Evolutionary conservation across 2,113 vertebrate species (phyloP).

Genomic region (Cynopterus brachyotis): DNA sequence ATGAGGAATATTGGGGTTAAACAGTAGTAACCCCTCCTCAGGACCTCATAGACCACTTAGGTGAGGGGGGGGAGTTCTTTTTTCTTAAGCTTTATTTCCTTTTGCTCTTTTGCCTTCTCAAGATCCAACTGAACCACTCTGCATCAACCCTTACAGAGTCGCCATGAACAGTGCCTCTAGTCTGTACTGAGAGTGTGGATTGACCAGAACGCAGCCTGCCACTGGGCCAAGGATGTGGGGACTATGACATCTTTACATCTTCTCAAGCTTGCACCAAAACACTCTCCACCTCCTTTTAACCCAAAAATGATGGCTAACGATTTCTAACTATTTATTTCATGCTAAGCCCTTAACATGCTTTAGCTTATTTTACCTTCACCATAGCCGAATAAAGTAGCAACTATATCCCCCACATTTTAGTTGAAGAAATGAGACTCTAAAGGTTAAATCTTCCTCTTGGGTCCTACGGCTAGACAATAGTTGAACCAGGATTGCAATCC

Average conservation of each 20-base stretch:
- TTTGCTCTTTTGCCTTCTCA: background rate
- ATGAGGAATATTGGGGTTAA: accelerated
- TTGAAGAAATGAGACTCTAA: background rate
- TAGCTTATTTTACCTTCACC: background rate
- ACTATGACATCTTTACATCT: background rate
- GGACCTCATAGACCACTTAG: background rate
- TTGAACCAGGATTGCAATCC: background rate
- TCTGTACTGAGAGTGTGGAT: background rate
- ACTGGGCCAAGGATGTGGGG: no score
- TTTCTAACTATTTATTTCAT: background rate
- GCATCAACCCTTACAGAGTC: background rate
- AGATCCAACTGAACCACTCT: background rate
- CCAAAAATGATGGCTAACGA: background rate
- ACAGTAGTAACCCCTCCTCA: background rate
- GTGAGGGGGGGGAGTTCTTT: accelerated
- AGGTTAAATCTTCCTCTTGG: background rate
- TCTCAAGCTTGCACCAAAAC: background rate
- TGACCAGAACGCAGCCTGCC: background rate
- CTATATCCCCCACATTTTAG: background rate
- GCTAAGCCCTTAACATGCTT: background rate
- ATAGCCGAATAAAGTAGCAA: background rate
- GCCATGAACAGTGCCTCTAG: background rate
- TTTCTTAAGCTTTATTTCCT: background rate
- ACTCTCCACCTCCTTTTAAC: background rate
- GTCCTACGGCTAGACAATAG: background rate